Evolutionary conservation across 2,797 vertebrate species (phyloP).

Genomic region (Hyperoplus immaculatus): DNA sequence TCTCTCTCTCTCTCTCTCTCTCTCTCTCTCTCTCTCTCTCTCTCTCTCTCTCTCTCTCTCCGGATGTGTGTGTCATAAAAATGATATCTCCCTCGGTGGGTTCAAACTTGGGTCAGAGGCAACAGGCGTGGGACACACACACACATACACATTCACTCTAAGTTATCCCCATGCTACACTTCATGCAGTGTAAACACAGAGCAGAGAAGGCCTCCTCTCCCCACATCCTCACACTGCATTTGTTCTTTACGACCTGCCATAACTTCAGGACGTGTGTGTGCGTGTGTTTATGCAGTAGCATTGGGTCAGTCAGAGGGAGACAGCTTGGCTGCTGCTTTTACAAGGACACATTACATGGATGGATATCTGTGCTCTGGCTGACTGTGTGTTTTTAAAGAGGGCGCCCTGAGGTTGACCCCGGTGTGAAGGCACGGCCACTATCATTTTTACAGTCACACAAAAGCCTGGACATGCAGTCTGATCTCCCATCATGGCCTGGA

Average conservation of each 20-base stretch:
- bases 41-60: constrained; percentile 40
- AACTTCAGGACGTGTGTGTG: constrained; percentile 54
- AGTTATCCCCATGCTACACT: constrained; percentile 78
- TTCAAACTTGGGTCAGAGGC: constrained; percentile 90
- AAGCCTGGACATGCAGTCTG: constrained; percentile 3
- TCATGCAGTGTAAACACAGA: constrained; percentile 82
- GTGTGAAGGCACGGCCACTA: constrained; percentile 33
- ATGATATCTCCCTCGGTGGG: constrained; percentile 81
- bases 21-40: constrained; percentile 49
- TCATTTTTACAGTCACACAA: constrained; percentile 30
- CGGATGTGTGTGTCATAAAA: constrained; percentile 72
- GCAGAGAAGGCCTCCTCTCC: constrained; percentile 37
- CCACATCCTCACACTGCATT: constrained; percentile 66
- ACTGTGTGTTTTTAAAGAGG: constrained; percentile 30
- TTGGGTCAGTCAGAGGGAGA: constrained; percentile 59
- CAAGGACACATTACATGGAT: constrained; percentile 61
- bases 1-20: too few species aligned
- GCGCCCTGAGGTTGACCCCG: constrained; percentile 78
- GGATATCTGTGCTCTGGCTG: constrained; percentile 51
- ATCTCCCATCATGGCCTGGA: background rate
- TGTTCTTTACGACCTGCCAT: constrained; percentile 76
- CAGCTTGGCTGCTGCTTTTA: constrained; percentile 78
- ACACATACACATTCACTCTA: constrained; percentile 30
- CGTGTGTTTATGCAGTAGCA: constrained; percentile 17
- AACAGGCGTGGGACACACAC: constrained; percentile 43